Evolutionary conservation across 1,140 invertebrate species (phyloP).

Genomic region (Eciton burchellii): DNA sequence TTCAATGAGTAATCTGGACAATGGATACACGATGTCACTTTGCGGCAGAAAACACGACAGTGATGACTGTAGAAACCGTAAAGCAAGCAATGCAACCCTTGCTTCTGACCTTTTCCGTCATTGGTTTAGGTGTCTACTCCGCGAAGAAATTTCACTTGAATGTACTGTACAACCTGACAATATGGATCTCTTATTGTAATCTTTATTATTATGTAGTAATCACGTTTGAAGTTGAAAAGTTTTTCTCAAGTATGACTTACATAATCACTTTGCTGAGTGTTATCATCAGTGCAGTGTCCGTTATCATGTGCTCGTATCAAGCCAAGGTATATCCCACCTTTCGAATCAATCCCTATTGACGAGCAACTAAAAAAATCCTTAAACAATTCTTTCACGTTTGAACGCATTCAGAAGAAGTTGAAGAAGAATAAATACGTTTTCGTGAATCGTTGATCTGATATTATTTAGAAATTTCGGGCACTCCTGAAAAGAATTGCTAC

Average conservation of each 20-base stretch:
- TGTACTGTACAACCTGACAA: not conserved
- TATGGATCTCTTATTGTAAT: not conserved
- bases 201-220: conserved; percentile 5
- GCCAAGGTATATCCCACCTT: not conserved
- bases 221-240: not conserved
- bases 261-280: too few species aligned
- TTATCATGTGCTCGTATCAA: not conserved
- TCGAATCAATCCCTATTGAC: too few species aligned
- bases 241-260: not conserved
- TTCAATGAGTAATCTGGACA: not conserved
- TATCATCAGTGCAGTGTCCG: not conserved
- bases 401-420: too few species aligned
- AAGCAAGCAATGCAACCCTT: not conserved
- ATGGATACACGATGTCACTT: not conserved
- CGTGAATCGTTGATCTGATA: too few species aligned
- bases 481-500: conserved; percentile 19
- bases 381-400: not conserved
- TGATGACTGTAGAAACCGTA: not conserved
- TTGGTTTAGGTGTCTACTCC: not conserved
- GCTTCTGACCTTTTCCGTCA: not conserved
- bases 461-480: conserved; percentile 2
- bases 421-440: not conserved
- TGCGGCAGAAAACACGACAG: not conserved
- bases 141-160: conserved; percentile 10
- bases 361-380: not conserved